These are phyloP conservation scores for Monopterus albus DNA, from an alignment of 2,113 vertebrate genomes.

Conservation along the genomic window DNA sequence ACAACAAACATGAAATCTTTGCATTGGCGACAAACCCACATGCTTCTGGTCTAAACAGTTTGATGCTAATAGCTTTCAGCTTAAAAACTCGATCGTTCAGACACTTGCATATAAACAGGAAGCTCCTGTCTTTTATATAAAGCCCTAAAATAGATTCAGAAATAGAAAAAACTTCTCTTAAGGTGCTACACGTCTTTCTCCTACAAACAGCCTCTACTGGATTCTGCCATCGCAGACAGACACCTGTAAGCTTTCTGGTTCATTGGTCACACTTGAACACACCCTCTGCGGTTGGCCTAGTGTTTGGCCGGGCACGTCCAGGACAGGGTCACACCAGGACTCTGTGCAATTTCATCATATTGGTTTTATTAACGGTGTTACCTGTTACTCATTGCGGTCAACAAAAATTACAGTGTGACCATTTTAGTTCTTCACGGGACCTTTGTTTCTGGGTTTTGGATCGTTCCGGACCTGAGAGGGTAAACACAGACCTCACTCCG, in stretches of 20 bases:
- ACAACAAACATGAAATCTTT: conserved; percentile 92
- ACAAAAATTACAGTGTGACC: conserved; percentile 77
- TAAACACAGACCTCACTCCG: background rate
- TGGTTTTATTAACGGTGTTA: conserved; percentile 83
- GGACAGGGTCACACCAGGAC: background rate
- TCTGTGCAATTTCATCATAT: conserved; percentile 84
- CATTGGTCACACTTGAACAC: conserved; percentile 52
- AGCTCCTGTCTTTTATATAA: conserved; percentile 92
- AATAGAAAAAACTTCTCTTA: conserved; percentile 92
- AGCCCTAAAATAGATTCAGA: conserved; percentile 94
- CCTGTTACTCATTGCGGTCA: conserved; percentile 78
- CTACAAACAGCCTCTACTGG: conserved; percentile 88
- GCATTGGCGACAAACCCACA: conserved; percentile 89
- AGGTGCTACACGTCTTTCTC: conserved; percentile 65
- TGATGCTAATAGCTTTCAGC: background rate
- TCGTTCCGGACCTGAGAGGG: background rate
- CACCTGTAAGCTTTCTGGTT: conserved; percentile 84
- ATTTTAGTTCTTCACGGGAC: conserved; percentile 58
- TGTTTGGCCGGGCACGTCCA: background rate
- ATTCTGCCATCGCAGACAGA: conserved; percentile 85
- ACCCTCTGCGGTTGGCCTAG: background rate
- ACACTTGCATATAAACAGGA: conserved; percentile 97
- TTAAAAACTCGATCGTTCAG: conserved; percentile 83
- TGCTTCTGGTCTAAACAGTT: conserved; percentile 64
- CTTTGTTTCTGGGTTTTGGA: background rate